A percentile compares a stretch with the other conserved stretches of the same genome.
Conservation (phyloP, 2,888 invertebrate genomes). For the Ochropleura leucogaster region DNA sequence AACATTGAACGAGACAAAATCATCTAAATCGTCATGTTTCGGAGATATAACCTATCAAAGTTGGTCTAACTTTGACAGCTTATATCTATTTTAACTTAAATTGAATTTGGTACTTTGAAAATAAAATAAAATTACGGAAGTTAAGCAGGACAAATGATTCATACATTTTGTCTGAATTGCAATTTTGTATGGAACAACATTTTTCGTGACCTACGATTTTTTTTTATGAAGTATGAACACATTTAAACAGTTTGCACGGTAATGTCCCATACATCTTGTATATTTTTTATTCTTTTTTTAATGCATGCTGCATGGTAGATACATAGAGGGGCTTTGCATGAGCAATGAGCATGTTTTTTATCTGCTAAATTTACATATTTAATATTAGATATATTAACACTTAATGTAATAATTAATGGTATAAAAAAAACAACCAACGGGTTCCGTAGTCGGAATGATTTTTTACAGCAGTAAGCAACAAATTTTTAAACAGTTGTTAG, state of each 20-base stretch:
- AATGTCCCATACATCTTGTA: neutral
- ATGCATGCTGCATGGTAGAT: neutral
- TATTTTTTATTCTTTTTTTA: neutral
- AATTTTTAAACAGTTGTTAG: no score
- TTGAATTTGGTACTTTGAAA: neutral
- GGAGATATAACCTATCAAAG: neutral
- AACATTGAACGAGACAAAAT: neutral
- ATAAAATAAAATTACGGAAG: neutral
- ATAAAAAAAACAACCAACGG: no score
- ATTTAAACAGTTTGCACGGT: neutral
- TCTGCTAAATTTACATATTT: no score
- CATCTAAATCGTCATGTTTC: neutral
- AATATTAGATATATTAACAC: no score
- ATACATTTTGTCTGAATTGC: neutral
- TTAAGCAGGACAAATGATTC: neutral
- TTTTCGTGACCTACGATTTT: neutral
- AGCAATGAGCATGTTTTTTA: slow-evolving; percentile 1
- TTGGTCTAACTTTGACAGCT: no score
- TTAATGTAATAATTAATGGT: no score
- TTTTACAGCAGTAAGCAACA: no score
- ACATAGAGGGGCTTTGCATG: slow-evolving; percentile 9
- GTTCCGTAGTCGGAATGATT: no score
- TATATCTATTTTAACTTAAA: no score
- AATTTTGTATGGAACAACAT: neutral
- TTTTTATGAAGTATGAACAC: neutral